These are phyloP conservation scores for Drepana falcataria DNA, from an alignment of 2,888 invertebrate genomes.

Conservation along the genomic window DNA sequence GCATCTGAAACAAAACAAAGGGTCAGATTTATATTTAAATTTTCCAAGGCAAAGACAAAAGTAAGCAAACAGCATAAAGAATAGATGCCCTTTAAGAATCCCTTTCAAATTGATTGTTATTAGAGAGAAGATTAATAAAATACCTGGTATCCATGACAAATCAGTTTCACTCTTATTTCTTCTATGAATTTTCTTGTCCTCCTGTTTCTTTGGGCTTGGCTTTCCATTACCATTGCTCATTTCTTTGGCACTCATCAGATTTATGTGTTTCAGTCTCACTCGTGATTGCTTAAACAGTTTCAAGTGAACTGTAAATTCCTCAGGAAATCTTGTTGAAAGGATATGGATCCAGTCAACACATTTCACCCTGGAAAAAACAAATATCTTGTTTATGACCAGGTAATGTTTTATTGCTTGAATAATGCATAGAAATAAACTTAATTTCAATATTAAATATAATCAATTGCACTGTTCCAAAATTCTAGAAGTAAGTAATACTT, in stretches of 20 bases:
- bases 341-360: constrained; percentile 94
- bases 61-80: too few species aligned
- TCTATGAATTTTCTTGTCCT: constrained; percentile 78
- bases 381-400: background rate
- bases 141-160: constrained; percentile 81
- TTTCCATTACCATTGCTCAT: constrained; percentile 56
- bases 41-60: too few species aligned
- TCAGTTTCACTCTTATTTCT: constrained; percentile 87
- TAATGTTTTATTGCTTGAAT: too few species aligned
- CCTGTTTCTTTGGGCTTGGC: constrained; percentile 61
- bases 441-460: too few species aligned
- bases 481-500: too few species aligned
- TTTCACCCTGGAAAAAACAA: constrained; percentile 77
- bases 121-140: background rate
- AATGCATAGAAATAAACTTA: too few species aligned
- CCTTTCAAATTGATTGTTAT: too few species aligned
- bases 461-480: too few species aligned
- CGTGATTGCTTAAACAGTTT: constrained; percentile 90
- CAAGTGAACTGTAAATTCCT: constrained; percentile 93
- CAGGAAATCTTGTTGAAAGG: constrained; percentile 91
- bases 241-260: constrained; percentile 65
- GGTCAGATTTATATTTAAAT: background rate
- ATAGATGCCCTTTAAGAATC: too few species aligned
- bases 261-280: constrained; percentile 67
- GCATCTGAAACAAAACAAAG: constrained; percentile 44